phyloP scores from a whole-genome alignment of 2,888 invertebrate species.

The Diogma glabrata region DNA sequence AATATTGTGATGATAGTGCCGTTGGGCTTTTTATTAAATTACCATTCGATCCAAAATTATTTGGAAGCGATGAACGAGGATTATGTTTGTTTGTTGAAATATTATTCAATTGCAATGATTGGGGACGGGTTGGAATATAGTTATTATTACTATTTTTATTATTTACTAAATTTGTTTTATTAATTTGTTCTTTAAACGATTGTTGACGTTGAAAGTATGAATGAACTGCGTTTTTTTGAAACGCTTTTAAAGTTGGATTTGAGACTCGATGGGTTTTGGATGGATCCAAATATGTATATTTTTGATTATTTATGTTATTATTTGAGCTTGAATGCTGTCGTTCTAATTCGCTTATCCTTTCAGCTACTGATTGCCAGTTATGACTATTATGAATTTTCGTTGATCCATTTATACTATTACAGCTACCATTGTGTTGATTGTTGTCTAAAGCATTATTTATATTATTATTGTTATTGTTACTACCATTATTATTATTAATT shows the following conservation, averaged over 20 bases:
- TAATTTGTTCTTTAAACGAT: constrained; percentile 25
- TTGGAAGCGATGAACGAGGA: constrained; percentile 29
- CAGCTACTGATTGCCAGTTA: constrained; percentile 48
- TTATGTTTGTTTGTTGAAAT: constrained; percentile 18
- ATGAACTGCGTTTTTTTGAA: constrained; percentile 70
- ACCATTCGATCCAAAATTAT: constrained; percentile 16
- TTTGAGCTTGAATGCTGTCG: constrained; percentile 26
- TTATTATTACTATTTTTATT: constrained; percentile 7
- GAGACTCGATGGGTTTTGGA: constrained; percentile 60
- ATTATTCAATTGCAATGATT: constrained; percentile 27
- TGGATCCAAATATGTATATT: constrained; percentile 59
- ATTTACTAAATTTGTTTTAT: neutral
- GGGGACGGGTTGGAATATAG: constrained; percentile 23
- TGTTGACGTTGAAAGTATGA: constrained; percentile 70
- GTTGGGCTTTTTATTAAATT: constrained; percentile 1
- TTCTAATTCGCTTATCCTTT: constrained; percentile 52
- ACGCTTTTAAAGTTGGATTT: constrained; percentile 62
- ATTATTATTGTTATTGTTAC: neutral
- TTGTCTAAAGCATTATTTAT: neutral
- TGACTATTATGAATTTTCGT: constrained; percentile 14
- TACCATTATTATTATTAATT: neutral
- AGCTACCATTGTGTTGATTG: too few relatives aligned
- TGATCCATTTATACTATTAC: neutral
- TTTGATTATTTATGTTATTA: constrained; percentile 26
- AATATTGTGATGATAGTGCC: neutral